These are phyloP conservation scores for Halcyon senegalensis DNA, from an alignment of 2,113 vertebrate species.

Conservation along the genomic window DNA sequence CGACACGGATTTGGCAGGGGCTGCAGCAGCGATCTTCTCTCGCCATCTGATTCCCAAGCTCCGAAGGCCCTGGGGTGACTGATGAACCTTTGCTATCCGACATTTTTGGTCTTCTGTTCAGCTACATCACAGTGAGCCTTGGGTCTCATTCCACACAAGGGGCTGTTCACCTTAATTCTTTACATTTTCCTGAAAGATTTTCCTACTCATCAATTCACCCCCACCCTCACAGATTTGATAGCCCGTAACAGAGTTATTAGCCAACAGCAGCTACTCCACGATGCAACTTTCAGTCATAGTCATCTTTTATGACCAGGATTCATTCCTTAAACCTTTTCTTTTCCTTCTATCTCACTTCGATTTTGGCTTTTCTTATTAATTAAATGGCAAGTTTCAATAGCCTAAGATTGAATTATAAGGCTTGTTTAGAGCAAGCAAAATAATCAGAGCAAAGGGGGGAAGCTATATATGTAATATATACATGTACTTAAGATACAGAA, in stretches of 20 bases:
- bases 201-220: neutral
- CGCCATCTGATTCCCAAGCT: neutral
- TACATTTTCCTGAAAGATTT: neutral
- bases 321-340: neutral
- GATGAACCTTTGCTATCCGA: neutral
- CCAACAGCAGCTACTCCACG: neutral
- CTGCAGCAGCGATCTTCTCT: neutral
- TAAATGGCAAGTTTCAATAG: constrained; percentile 53
- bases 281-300: neutral
- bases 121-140: neutral
- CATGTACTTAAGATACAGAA: constrained; percentile 15
- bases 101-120: neutral
- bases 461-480: constrained; percentile 38
- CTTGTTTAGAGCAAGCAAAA: constrained; percentile 39
- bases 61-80: neutral
- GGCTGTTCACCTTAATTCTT: neutral
- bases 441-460: constrained; percentile 38
- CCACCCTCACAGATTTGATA: neutral
- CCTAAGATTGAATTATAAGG: constrained; percentile 52
- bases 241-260: neutral
- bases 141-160: neutral
- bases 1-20: neutral
- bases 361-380: constrained; percentile 53
- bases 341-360: neutral
- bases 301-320: neutral